Evolutionary conservation across 2,797 vertebrate species (phyloP).

Genomic region (Platyrinchus mystaceus): DNA sequence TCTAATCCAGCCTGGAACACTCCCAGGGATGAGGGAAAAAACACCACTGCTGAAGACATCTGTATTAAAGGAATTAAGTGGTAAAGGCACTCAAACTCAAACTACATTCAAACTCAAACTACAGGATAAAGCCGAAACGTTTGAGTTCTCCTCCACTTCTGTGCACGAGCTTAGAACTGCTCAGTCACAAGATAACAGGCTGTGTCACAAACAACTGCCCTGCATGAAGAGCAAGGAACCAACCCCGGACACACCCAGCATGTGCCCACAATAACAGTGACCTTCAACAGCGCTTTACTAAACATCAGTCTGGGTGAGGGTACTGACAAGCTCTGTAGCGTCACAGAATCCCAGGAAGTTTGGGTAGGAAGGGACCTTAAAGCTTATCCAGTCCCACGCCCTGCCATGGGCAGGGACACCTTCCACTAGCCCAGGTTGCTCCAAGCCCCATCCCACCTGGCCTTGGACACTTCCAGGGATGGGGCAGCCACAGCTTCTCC

Average conservation of each 20-base stretch:
- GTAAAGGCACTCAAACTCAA: neutral
- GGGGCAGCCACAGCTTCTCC: neutral
- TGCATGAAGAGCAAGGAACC: neutral
- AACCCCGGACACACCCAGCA: neutral
- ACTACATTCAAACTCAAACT: neutral
- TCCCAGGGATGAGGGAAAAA: neutral
- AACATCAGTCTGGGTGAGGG: neutral
- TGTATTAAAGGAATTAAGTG: neutral
- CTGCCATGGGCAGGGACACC: neutral
- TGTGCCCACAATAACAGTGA: neutral
- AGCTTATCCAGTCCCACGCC: neutral
- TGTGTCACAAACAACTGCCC: neutral
- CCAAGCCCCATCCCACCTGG: rapidly evolving
- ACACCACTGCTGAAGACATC: neutral
- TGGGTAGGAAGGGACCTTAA: neutral
- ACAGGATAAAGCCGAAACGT: neutral
- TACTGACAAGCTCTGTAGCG: neutral
- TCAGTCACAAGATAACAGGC: neutral
- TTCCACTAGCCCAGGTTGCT: rapidly evolving
- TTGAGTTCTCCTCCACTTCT: neutral
- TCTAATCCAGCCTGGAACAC: neutral
- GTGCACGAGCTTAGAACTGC: neutral
- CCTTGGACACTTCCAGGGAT: neutral
- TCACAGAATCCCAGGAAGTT: neutral
- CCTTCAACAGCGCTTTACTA: neutral